Percentiles rank a stretch among this genome's conserved stretches.
Conservation (phyloP, 2,797 vertebrate genomes). For the Ceryle rudis region DNA sequence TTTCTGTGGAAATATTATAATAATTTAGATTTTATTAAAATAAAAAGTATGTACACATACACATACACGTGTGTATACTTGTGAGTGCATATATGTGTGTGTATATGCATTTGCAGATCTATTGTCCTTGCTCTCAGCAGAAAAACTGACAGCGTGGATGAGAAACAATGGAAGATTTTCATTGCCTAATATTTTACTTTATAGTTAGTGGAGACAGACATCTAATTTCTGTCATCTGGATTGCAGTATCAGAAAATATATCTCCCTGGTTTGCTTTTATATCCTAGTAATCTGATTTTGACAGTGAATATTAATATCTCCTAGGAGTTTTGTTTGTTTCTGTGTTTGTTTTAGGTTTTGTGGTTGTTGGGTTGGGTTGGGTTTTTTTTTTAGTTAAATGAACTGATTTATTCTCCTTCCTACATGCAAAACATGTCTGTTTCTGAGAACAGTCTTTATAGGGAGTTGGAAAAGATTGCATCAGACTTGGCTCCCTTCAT, state of each 20-base stretch:
- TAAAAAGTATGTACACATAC: background rate
- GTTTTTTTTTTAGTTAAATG: background rate
- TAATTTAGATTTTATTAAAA: background rate
- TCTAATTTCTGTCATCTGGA: background rate
- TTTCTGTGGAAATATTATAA: background rate
- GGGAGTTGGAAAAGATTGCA: background rate
- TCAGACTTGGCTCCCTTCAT: background rate
- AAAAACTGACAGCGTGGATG: background rate
- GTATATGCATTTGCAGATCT: background rate
- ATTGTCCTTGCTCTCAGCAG: background rate
- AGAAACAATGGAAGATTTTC: background rate
- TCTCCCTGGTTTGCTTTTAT: background rate
- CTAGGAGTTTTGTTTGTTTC: background rate
- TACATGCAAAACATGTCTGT: background rate
- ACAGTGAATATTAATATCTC: background rate
- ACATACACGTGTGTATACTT: no score
- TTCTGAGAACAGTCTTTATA: background rate
- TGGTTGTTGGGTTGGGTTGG: accelerated
- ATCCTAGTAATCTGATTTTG: background rate
- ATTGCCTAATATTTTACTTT: background rate
- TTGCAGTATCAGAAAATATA: background rate
- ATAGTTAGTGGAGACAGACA: background rate
- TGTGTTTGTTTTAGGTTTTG: background rate
- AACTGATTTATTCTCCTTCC: background rate
- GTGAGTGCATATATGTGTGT: no score